Percentiles rank a stretch among this genome's conserved stretches.
phyloP scores from a whole-genome alignment of 1,140 invertebrate species.

The Brevipalpus yothersi region DNA sequence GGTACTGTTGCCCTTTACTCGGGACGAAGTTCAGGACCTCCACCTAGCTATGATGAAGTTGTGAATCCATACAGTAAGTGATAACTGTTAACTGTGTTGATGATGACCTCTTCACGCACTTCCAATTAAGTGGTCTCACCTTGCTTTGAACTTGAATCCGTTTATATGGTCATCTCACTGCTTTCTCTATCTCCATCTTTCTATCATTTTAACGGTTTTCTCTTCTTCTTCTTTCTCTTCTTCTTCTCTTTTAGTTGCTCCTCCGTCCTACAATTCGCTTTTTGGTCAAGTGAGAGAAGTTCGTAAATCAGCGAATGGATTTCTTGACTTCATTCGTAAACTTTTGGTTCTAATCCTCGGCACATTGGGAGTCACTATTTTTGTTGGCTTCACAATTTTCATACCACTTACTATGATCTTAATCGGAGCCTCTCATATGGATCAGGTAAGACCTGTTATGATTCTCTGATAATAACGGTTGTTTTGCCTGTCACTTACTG shows the following conservation, averaged over 20 bases:
- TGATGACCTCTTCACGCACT: background rate
- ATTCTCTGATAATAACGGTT: too few species aligned
- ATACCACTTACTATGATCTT: constrained; percentile 38
- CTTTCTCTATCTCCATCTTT: too few species aligned
- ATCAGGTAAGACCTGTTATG: constrained; percentile 29
- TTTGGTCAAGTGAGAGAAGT: constrained; percentile 36
- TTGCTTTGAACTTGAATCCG: background rate
- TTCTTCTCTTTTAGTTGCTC: constrained; percentile 25
- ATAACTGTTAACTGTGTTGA: background rate
- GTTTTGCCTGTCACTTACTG: too few species aligned
- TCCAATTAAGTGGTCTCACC: background rate
- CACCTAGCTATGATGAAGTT: constrained; percentile 16
- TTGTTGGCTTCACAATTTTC: constrained; percentile 31
- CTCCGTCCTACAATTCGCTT: constrained; percentile 38
- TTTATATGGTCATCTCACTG: too few species aligned
- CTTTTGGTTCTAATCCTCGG: constrained; percentile 32
- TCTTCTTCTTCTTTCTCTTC: background rate
- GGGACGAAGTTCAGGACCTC: constrained; percentile 10
- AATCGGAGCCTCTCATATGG: constrained; percentile 43
- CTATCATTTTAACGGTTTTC: background rate
- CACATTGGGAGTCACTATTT: constrained; percentile 38
- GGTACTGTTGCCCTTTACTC: constrained; percentile 14
- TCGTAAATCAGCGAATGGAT: constrained; percentile 29
- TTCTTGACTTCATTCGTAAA: constrained; percentile 35
- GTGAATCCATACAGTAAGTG: constrained; percentile 13